These are phyloP conservation scores for Acanthurus tractus DNA, from an alignment of 2,797 vertebrate genomes.

Conservation along the genomic window DNA sequence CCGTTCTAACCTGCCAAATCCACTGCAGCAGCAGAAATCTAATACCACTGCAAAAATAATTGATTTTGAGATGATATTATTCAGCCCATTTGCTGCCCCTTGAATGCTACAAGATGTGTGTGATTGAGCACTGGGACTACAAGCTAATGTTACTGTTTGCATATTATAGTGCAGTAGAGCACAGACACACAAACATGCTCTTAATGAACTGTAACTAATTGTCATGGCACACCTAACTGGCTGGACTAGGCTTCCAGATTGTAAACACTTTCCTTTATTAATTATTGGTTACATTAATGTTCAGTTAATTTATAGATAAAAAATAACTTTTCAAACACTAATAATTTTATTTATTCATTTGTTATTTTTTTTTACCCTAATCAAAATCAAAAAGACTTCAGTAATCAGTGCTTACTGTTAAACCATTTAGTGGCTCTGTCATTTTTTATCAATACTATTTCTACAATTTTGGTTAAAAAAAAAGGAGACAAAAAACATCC, in stretches of 20 bases:
- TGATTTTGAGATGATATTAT: constrained; percentile 75
- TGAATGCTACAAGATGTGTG: constrained; percentile 51
- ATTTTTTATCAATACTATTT: background rate
- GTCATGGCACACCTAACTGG: constrained; percentile 41
- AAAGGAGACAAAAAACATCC: background rate
- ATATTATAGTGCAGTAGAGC: constrained; percentile 1
- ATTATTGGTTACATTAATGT: too few species aligned
- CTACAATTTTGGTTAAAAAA: background rate
- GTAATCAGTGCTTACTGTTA: too few species aligned
- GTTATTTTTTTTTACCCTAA: too few species aligned
- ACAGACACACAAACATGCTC: constrained; percentile 1
- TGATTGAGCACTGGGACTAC: constrained; percentile 55
- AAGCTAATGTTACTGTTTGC: constrained; percentile 16
- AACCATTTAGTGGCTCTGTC: background rate
- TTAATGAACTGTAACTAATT: constrained; percentile 57
- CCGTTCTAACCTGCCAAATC: constrained; percentile 57
- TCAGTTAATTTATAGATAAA: too few species aligned
- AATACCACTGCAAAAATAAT: constrained; percentile 68
- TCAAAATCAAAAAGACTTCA: too few species aligned
- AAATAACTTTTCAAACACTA: too few species aligned
- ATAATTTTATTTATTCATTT: too few species aligned
- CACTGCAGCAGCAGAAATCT: constrained; percentile 50
- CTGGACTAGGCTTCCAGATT: background rate
- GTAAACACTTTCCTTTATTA: too few species aligned
- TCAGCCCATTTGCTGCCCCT: constrained; percentile 75